Percentiles rank a stretch among this genome's conserved stretches.
Evolutionary conservation across 1,140 invertebrate species (phyloP).

Genomic region (Spodoptera litura): DNA sequence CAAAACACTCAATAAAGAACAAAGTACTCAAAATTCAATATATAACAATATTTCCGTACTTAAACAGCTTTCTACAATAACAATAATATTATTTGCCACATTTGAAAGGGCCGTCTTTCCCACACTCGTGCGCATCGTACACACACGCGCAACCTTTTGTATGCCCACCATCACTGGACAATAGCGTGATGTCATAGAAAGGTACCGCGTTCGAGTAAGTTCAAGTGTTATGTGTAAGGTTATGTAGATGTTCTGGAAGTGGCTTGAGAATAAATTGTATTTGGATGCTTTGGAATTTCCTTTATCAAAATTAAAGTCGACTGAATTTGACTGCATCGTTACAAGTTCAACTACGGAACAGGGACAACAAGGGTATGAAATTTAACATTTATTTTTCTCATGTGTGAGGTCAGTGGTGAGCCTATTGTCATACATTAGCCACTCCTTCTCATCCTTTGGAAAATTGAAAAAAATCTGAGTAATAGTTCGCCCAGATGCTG

Average conservation of each 20-base stretch:
- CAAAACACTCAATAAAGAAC: conserved; percentile 16
- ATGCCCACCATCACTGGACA: conserved; percentile 74
- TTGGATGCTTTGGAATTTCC: not conserved
- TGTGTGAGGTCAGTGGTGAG: no score
- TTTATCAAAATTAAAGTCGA: no score
- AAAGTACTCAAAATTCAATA: conserved; percentile 30
- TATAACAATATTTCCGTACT: conserved; percentile 26
- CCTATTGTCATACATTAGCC: no score
- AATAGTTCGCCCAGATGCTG: not conserved
- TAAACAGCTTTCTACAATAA: conserved; percentile 16
- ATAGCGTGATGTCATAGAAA: conserved; percentile 80
- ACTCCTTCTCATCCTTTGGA: no score
- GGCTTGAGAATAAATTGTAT: conserved; percentile 20
- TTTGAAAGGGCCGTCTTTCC: conserved; percentile 18
- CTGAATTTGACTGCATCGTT: no score
- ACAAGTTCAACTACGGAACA: no score
- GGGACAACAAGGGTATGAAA: no score
- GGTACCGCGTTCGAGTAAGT: conserved; percentile 55
- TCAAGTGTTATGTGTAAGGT: conserved; percentile 48
- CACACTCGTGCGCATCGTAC: conserved; percentile 6
- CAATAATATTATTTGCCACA: conserved; percentile 28
- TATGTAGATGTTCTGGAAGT: conserved; percentile 51
- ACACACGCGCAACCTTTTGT: conserved; percentile 64
- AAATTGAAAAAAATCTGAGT: no score
- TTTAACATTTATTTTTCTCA: no score